These are phyloP conservation scores for Choristoneura rosaceana DNA, from an alignment of 2,888 invertebrate species.

Conservation along the genomic window DNA sequence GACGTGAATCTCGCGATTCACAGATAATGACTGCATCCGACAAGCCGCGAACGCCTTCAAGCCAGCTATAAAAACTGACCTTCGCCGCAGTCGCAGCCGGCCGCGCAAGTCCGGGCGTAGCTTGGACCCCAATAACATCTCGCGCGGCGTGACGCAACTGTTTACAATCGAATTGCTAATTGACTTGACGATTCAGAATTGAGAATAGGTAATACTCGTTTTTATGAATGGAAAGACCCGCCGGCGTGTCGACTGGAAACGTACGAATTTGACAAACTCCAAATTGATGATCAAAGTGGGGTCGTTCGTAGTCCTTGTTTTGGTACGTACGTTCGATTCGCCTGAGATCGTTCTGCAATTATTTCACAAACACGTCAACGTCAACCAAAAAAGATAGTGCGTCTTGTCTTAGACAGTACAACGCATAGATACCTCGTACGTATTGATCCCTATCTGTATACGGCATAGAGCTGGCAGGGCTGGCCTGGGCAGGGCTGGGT, in stretches of 20 bases:
- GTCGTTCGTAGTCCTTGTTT: no score
- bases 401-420: no score
- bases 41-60: not conserved
- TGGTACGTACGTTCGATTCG: no score
- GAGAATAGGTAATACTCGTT: not conserved
- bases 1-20: not conserved
- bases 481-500: no score
- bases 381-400: not conserved
- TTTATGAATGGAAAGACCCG: not conserved
- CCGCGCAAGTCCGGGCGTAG: constrained; percentile 1
- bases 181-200: constrained; percentile 14
- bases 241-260: not conserved
- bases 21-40: constrained; percentile 2
- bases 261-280: not conserved
- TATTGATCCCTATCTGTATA: no score
- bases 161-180: constrained; percentile 38
- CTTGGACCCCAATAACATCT: constrained; percentile 6
- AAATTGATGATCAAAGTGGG: not conserved
- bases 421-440: not conserved
- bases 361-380: not conserved
- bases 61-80: constrained; percentile 34
- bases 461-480: no score
- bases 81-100: constrained; percentile 18
- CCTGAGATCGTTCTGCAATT: no score
- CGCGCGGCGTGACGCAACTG: constrained; percentile 32